Base-by-base conservation (phyloP, 2,113 vertebrate species). In the Halcyon senegalensis region DNA sequence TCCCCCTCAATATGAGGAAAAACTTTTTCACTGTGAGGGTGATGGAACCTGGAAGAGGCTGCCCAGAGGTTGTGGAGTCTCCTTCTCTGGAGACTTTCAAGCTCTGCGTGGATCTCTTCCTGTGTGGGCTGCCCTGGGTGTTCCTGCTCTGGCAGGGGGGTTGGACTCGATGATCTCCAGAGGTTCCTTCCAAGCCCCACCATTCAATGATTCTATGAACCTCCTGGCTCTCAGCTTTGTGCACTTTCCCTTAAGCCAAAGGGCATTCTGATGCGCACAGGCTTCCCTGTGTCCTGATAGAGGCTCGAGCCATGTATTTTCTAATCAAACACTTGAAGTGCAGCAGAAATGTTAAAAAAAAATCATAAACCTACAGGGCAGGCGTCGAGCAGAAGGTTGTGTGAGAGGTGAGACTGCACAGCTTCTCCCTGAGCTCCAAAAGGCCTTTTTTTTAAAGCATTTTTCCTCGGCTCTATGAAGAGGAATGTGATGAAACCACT, bases 311-410 rank as follows among this genome's bases (percentile, higher is more conserved):
- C 33, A 17, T 4, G 21, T 87, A 75, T 94, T 94, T 88, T 33
- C 82, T 94, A 96, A 95, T 94, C 75, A 96, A 95, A 89, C 78
- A 82, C 9, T 3, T 68, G 44, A 87, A 89, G 41, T 20, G 13
- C 33, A 84, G 39, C 31, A 77, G 63, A 70, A 92, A 86, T 2
- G 9, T 72, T 72, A 39, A 60, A 75, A 90, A 81, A 91, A 89
- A 87, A 25, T 28, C 74, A 78, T 13, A 74, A 88, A 88, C 6
- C 69, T 33, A 27, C 0, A 24, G 43, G 44, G 51, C 31, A 70
- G 76, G 69, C 33, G 89, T 76, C 28, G 41, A 78, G 76, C 14
- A 55, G 72, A 44, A 44, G 9, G 14, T 30, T 16, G 15, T 55
- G 4, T 10, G 41, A 86, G 80, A 27, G 19, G 19, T 46, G 46